Conservation (phyloP, 2,797 vertebrate species). For the Ctenopoma kingsleyae region DNA sequence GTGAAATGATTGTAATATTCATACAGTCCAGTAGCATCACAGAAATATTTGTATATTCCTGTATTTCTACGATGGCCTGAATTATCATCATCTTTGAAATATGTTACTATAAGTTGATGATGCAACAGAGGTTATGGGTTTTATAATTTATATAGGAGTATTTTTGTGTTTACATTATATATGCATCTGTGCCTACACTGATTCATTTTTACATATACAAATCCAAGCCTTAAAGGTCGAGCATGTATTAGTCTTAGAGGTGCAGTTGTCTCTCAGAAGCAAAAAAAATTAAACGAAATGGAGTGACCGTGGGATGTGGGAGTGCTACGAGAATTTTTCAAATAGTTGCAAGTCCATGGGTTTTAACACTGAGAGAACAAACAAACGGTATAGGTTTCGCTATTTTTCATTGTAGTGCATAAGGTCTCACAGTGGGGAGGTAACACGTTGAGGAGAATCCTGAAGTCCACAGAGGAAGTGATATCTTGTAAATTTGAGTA, state of each 20-base stretch:
- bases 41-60: constrained; percentile 13
- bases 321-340: constrained; percentile 41
- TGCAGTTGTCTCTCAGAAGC: constrained; percentile 50
- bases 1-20: constrained; percentile 7
- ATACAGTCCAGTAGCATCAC: constrained; percentile 7
- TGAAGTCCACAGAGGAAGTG: constrained; percentile 54
- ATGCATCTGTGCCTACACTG: constrained; percentile 80
- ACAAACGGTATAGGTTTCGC: constrained; percentile 40
- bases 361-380: constrained; percentile 35
- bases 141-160: constrained; percentile 67
- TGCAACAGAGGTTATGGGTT: constrained; percentile 49
- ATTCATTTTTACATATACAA: constrained; percentile 78
- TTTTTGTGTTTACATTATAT: constrained; percentile 75
- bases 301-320: constrained; percentile 26
- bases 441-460: constrained; percentile 66
- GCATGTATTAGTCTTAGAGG: constrained; percentile 52
- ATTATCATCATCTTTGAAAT: constrained; percentile 44
- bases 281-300: constrained; percentile 21
- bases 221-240: constrained; percentile 65
- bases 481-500: constrained; percentile 29
- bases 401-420: constrained; percentile 60
- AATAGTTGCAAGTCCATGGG: constrained; percentile 34
- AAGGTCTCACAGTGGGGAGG: constrained; percentile 71
- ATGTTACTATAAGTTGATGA: constrained; percentile 53
- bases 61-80: constrained; percentile 12